Conservation (phyloP, 2,888 invertebrate genomes). For the Drosophila monieri region DNA sequence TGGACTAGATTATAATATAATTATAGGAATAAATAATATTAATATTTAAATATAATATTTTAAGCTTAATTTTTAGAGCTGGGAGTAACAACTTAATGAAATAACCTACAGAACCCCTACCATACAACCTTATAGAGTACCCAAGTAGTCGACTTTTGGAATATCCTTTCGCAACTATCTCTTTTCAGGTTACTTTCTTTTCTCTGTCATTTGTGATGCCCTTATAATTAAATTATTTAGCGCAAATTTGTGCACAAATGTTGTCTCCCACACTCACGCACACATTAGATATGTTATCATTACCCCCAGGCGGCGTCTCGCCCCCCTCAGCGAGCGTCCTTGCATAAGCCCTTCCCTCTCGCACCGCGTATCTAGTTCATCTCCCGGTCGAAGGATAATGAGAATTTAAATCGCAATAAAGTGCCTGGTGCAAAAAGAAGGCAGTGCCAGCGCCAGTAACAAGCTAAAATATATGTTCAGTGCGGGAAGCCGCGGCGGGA, state of each 20-base stretch:
- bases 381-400: conserved; percentile 51
- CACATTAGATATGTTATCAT: conserved; percentile 46
- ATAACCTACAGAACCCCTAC: no score
- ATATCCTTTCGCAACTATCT: not conserved
- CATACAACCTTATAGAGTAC: not conserved
- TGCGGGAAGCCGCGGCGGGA: conserved; percentile 7
- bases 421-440: conserved; percentile 44
- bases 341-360: not conserved
- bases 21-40: no score
- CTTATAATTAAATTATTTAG: conserved; percentile 72
- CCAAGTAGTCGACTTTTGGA: not conserved
- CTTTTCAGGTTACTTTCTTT: conserved; percentile 16
- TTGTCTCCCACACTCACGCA: conserved; percentile 39
- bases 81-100: no score
- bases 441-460: conserved; percentile 52
- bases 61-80: no score
- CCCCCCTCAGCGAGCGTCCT: not conserved
- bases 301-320: conserved; percentile 13
- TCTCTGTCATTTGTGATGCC: conserved; percentile 38
- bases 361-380: conserved; percentile 20
- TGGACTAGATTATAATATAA: no score
- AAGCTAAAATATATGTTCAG: conserved; percentile 66
- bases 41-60: no score
- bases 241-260: conserved; percentile 63
- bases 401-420: conserved; percentile 75